Percentiles rank a stretch among this genome's conserved stretches.
Conservation (phyloP, 2,797 vertebrate species). For the Bufotes viridis region DNA sequence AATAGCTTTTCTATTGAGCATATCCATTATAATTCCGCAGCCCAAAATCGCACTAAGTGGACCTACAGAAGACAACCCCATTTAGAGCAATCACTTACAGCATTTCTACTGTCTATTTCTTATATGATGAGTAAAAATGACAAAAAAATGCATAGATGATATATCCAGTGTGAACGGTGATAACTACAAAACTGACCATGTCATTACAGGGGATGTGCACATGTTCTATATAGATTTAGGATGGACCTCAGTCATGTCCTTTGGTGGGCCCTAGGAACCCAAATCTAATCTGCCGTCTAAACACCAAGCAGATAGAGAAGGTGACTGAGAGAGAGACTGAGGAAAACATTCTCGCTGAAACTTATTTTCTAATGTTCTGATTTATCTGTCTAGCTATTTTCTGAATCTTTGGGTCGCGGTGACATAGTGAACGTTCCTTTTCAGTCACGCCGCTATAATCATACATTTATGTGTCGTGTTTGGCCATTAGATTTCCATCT, state of each 20-base stretch:
- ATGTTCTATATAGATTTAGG: too few species aligned
- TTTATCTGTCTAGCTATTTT: not conserved
- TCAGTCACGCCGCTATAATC: slow-evolving; percentile 27
- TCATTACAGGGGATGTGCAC: too few species aligned
- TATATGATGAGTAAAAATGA: too few species aligned
- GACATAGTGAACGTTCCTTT: slow-evolving; percentile 27
- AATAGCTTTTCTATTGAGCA: too few species aligned
- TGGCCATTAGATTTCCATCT: slow-evolving; percentile 34
- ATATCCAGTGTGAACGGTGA: too few species aligned
- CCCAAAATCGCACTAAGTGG: too few species aligned
- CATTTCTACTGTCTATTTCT: too few species aligned
- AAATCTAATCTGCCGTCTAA: not conserved
- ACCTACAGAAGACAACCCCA: too few species aligned
- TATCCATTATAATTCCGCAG: too few species aligned
- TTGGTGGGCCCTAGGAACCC: not conserved
- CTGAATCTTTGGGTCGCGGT: slow-evolving; percentile 16
- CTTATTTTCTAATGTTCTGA: not conserved
- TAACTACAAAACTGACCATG: too few species aligned
- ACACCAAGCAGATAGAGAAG: not conserved
- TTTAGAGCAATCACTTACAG: too few species aligned
- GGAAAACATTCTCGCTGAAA: not conserved
- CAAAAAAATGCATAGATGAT: too few species aligned
- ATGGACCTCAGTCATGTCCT: not conserved
- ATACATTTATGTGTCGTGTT: slow-evolving; percentile 35
- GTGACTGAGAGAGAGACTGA: not conserved